These are phyloP conservation scores for Amiota minor DNA, from an alignment of 2,888 invertebrate species.

Conservation along the genomic window DNA sequence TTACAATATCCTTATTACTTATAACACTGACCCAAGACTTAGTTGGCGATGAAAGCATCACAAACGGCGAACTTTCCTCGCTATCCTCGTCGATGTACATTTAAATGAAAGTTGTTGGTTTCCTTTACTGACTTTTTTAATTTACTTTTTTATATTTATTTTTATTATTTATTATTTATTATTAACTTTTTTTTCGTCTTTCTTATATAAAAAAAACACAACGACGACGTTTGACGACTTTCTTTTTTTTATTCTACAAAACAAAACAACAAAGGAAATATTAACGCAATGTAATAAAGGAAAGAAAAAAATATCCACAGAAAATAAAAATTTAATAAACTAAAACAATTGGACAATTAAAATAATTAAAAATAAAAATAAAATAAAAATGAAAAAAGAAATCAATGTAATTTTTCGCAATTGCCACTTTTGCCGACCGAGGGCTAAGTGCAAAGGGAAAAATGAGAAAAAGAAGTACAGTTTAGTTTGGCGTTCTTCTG, in stretches of 20 bases:
- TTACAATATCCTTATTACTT: background rate
- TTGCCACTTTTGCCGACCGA: constrained; percentile 9
- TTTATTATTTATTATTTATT: constrained; percentile 43
- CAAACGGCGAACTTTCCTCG: constrained; percentile 81
- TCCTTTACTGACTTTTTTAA: constrained; percentile 33
- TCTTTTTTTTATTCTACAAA: no score
- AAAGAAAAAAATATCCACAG: no score
- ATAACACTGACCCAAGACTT: constrained; percentile 75
- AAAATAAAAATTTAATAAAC: no score
- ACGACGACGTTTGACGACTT: background rate
- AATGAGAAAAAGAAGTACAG: no score
- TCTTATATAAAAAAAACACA: constrained; percentile 27
- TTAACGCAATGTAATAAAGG: no score
- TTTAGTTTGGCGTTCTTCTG: no score
- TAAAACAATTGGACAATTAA: no score
- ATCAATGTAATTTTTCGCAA: constrained; percentile 60
- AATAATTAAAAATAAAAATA: constrained; percentile 28
- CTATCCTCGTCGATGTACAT: constrained; percentile 77
- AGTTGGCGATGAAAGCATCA: constrained; percentile 80
- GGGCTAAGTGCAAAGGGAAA: background rate
- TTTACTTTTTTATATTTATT: constrained; percentile 35
- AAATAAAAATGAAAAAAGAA: constrained; percentile 53
- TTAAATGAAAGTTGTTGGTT: constrained; percentile 56
- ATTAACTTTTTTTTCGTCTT: constrained; percentile 32
- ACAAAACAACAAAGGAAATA: no score